Evolutionary conservation across 2,113 vertebrate genomes (phyloP), one percentile per base, ranked within the genome.

Genomic region (Ochotona curzoniae): DNA sequence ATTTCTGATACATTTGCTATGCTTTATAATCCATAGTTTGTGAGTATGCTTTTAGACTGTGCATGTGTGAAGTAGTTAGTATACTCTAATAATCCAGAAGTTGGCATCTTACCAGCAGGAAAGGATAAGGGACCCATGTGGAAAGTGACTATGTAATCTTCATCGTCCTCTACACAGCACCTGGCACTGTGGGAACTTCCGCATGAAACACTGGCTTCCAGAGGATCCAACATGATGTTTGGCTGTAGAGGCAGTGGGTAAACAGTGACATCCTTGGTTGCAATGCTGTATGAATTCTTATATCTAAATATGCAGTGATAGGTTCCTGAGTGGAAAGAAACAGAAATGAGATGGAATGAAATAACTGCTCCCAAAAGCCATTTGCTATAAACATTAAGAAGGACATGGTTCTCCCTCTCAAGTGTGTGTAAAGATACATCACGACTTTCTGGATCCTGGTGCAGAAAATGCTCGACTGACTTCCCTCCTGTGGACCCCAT

Each of bases 241-340:
- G 88, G 7, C 35, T 80, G 86, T 25, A 93, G 95, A 35, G 97
- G 98, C 93, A 98, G 93, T 0, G 97, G 30, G 87, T 98, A 0
- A 51, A 98, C 80, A 0, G 69, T 0, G 5, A 98, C 54, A 1
- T 95, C 93, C 64, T 74, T 0, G 9, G 61, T 97, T 28, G 96
- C 95, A 2, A 97, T 90, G 20, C 97, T 98, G 13, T 93, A 78
- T 28, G 96, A 21, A 26, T 28, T 17, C 28, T 95, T 96, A n/a
- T 97, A 97, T 78, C 54, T 97, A 92, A 98, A 97, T 14, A 97
- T 94, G 64, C 98, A 98, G 44, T 90, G 92, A 90, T 98, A 98
- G 80, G 71, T 98, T 70, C 98, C 98, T 98, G 91, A 87, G 88
- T 90, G 64, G 60, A 97, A 87, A 1, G 14, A 93, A 88, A 85